Evolutionary conservation across 2,888 invertebrate species (phyloP).

Genomic region (Melipona bicolor): DNA sequence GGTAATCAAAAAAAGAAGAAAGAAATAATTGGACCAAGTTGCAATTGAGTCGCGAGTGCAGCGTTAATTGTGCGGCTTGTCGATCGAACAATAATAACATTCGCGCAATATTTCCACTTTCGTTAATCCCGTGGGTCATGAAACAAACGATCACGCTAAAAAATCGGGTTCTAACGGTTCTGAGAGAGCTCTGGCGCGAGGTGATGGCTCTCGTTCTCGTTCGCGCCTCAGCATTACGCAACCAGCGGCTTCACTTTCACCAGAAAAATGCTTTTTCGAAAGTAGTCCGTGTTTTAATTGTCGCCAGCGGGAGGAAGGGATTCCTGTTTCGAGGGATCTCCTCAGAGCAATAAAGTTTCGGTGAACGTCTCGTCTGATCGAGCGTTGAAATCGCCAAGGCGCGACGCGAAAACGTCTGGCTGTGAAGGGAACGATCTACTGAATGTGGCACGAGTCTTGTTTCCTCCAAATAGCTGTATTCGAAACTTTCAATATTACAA

Average conservation of each 20-base stretch:
- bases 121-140: neutral
- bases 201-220: conserved; percentile 22
- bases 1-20: too few relatives aligned
- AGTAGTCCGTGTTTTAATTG: conserved; percentile 40
- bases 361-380: neutral
- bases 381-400: neutral
- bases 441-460: neutral
- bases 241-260: conserved; percentile 57
- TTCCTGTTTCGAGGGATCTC: neutral
- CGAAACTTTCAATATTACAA: neutral
- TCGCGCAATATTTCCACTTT: conserved; percentile 1
- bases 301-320: neutral
- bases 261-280: conserved; percentile 55
- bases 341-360: neutral
- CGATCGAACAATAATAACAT: conserved; percentile 7
- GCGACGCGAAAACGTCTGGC: too few relatives aligned
- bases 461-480: neutral
- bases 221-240: conserved; percentile 41
- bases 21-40: conserved; percentile 17
- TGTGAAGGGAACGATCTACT: neutral
- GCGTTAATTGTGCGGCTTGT: conserved; percentile 34
- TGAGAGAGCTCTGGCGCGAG: conserved; percentile 8
- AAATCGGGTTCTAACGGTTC: conserved; percentile 1
- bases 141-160: neutral
- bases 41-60: conserved; percentile 8